A percentile compares a stretch with the other conserved stretches of the same genome.
Evolutionary conservation across 2,113 vertebrate species (phyloP).

Genomic region (Dicrurus megarhynchus): DNA sequence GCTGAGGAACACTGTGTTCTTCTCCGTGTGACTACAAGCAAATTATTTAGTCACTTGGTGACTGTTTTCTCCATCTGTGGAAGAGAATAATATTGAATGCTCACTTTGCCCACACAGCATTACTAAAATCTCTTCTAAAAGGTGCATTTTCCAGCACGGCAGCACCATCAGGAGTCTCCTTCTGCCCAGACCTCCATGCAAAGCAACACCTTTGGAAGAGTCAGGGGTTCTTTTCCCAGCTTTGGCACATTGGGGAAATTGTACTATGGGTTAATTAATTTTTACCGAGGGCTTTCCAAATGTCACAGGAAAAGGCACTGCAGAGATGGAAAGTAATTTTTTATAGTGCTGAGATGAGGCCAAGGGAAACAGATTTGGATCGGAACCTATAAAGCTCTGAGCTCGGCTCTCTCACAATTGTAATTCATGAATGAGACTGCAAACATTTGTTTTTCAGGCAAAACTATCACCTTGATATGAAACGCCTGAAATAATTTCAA

Average conservation of each 20-base stretch:
- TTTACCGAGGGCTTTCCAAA: background rate
- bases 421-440: slow-evolving; percentile 3
- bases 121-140: background rate
- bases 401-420: background rate
- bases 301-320: background rate
- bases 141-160: background rate
- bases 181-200: background rate
- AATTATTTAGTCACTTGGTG: slow-evolving; percentile 6
- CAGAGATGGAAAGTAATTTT: background rate
- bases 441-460: slow-evolving; percentile 38
- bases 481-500: background rate
- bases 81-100: slow-evolving; percentile 14
- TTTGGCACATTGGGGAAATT: background rate
- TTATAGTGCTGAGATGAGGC: background rate
- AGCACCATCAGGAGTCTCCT: background rate
- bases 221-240: background rate
- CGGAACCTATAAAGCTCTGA: background rate
- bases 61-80: slow-evolving; percentile 44
- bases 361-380: slow-evolving; percentile 30
- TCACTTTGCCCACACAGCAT: slow-evolving; percentile 58
- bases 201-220: background rate
- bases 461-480: background rate
- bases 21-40: background rate
- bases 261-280: background rate
- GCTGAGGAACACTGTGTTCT: slow-evolving; percentile 4